These are phyloP conservation scores for Eulemur coronatus DNA, from an alignment of 2,797 vertebrate genomes.

Conservation along the genomic window DNA sequence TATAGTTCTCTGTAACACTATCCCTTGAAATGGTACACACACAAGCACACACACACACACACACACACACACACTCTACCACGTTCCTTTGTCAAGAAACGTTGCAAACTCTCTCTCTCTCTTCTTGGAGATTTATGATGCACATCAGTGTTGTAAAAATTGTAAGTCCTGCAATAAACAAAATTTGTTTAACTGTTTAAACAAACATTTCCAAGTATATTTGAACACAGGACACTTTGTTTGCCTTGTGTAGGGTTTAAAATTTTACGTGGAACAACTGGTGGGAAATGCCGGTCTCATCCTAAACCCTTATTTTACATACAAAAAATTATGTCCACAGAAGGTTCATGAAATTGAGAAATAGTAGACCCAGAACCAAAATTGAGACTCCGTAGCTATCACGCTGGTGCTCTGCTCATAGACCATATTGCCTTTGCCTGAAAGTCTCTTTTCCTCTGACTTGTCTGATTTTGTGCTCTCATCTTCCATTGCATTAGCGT, in stretches of 20 bases:
- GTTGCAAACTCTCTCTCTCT: background rate
- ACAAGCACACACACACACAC: too few species aligned
- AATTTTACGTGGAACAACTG: background rate
- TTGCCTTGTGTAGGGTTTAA: constrained; percentile 29
- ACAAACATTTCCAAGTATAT: constrained; percentile 38
- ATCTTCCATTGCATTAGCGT: background rate
- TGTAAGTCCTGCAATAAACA: background rate
- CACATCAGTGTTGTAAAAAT: constrained; percentile 19
- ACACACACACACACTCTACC: background rate
- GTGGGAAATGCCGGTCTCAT: background rate
- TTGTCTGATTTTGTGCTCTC: background rate
- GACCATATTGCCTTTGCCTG: too few species aligned
- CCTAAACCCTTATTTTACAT: background rate
- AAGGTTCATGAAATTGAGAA: background rate
- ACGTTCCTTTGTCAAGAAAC: background rate
- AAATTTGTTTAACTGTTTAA: constrained; percentile 33
- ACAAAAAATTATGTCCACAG: background rate
- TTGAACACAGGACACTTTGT: background rate
- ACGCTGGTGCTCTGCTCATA: accelerated
- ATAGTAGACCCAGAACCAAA: background rate
- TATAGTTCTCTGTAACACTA: background rate
- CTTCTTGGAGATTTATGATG: background rate
- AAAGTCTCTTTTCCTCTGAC: background rate
- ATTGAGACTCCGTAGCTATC: background rate
- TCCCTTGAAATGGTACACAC: background rate